A percentile compares a stretch with the other conserved stretches of the same genome.
phyloP scores from a whole-genome alignment of 2,888 invertebrate species.

The Andricus curvator region DNA sequence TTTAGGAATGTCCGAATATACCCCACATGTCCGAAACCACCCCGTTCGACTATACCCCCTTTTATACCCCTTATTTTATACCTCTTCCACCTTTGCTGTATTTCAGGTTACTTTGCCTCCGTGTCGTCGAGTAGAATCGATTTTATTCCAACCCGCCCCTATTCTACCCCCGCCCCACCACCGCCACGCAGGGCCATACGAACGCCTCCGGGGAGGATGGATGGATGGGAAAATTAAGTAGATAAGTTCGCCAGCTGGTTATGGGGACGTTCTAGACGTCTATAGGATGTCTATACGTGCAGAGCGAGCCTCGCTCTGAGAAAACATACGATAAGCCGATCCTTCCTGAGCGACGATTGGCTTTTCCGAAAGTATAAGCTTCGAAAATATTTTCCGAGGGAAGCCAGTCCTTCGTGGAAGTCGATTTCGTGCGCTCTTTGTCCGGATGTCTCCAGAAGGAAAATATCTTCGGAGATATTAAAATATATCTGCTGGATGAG shows the following conservation, averaged over 20 bases:
- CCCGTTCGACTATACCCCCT: neutral
- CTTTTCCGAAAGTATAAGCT: slow-evolving; percentile 45
- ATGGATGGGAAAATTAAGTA: slow-evolving; percentile 54
- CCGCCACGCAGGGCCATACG: slow-evolving; percentile 32
- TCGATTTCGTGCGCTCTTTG: slow-evolving; percentile 27
- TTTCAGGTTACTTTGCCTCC: slow-evolving; percentile 22
- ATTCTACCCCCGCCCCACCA: neutral
- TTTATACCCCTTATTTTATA: neutral
- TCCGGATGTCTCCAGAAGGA: slow-evolving; percentile 25
- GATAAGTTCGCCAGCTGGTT: slow-evolving; percentile 52
- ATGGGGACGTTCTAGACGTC: slow-evolving; percentile 41
- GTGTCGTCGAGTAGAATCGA: slow-evolving; percentile 33
- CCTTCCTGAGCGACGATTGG: slow-evolving; percentile 54
- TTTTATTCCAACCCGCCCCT: slow-evolving; percentile 16
- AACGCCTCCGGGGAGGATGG: slow-evolving; percentile 48
- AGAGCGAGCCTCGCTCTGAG: slow-evolving; percentile 26
- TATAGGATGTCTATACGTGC: slow-evolving; percentile 44
- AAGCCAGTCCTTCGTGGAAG: slow-evolving; percentile 13
- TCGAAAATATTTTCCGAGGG: slow-evolving; percentile 29
- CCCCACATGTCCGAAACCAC: too few species aligned
- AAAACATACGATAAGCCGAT: slow-evolving; percentile 40
- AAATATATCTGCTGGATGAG: slow-evolving; percentile 24
- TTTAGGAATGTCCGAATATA: too few species aligned
- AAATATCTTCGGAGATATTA: slow-evolving; percentile 35
- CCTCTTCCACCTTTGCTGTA: neutral